phyloP scores from a whole-genome alignment of 2,797 vertebrate genomes.

The Poeciliopsis presidionis region DNA sequence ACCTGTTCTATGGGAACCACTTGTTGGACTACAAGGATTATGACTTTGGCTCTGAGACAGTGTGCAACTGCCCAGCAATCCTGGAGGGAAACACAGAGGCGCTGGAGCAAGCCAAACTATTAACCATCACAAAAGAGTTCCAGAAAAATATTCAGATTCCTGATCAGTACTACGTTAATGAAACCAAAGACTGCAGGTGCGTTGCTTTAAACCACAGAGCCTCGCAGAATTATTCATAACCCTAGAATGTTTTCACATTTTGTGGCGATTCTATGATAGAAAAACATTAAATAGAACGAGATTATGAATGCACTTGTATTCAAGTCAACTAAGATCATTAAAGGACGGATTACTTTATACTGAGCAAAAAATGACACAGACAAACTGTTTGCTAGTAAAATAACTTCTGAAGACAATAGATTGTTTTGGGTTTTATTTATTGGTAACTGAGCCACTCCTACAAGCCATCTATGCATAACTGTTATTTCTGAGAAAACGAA shows the following conservation, averaged over 20 bases:
- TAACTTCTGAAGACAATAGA: neutral
- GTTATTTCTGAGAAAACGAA: neutral
- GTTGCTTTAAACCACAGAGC: constrained; percentile 12
- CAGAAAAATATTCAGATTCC: constrained; percentile 67
- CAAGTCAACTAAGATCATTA: neutral
- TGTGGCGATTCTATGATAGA: neutral
- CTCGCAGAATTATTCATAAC: neutral
- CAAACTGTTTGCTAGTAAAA: neutral
- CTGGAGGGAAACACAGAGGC: constrained; percentile 79
- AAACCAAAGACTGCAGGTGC: constrained; percentile 80
- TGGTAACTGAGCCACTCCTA: neutral
- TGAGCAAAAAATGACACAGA: neutral
- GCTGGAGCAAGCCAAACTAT: constrained; percentile 80
- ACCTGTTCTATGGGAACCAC: neutral
- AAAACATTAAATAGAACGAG: neutral
- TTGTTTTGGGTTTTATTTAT: neutral
- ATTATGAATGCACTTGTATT: neutral
- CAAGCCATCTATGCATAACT: too few relatives aligned
- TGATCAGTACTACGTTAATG: constrained; percentile 80
- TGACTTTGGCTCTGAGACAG: constrained; percentile 58
- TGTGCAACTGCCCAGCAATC: constrained; percentile 84
- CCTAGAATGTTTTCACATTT: neutral
- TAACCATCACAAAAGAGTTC: constrained; percentile 76
- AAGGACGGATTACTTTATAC: neutral
- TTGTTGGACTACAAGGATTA: constrained; percentile 72